Conservation (phyloP, 2,888 invertebrate species). For the Polyommatus icarus region DNA sequence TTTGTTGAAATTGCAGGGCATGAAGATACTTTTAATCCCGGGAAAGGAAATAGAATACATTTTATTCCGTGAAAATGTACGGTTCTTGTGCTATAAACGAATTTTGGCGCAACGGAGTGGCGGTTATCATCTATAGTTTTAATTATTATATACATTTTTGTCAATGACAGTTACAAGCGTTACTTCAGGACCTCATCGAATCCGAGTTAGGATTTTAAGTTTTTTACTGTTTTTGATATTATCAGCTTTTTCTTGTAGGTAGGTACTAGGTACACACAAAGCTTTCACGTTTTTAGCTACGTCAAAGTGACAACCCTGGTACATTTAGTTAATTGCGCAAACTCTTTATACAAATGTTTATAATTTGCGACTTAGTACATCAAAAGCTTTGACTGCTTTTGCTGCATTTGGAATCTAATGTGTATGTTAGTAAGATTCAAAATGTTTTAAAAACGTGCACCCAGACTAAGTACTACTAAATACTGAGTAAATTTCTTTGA, state of each 20-base stretch:
- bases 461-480: conserved; percentile 28
- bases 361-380: conserved; percentile 58
- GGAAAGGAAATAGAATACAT: too few species aligned
- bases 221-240: neutral
- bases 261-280: too few species aligned
- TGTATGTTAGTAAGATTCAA: neutral
- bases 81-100: too few species aligned
- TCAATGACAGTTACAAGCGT: too few species aligned
- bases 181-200: too few species aligned
- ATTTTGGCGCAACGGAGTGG: too few species aligned
- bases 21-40: too few species aligned
- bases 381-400: conserved; percentile 48
- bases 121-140: too few species aligned
- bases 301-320: conserved; percentile 13
- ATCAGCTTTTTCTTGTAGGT: neutral
- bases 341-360: conserved; percentile 60
- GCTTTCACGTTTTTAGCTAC: neutral
- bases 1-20: too few species aligned
- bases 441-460: neutral
- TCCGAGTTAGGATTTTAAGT: too few species aligned
- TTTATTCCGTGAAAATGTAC: too few species aligned
- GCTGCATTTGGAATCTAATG: conserved; percentile 1
- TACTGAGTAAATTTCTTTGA: conserved; percentile 20
- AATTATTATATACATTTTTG: too few species aligned
- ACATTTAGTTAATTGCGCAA: conserved; percentile 45